Conservation (phyloP, 2,797 vertebrate species). For the Coregonus suidteri region DNA sequence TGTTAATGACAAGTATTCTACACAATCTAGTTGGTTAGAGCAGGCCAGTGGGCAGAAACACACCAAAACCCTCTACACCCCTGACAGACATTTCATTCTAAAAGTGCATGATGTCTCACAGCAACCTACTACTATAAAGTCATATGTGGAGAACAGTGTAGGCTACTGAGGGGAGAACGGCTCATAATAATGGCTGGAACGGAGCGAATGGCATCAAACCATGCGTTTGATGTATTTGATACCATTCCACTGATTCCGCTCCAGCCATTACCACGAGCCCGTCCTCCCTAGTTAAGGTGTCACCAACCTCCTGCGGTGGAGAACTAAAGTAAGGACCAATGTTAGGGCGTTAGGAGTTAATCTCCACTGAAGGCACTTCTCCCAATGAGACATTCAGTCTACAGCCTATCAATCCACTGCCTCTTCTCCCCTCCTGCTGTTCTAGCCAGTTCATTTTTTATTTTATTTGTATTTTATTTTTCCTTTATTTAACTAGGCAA, state of each 20-base stretch:
- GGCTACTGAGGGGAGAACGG: no score
- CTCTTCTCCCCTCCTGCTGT: background rate
- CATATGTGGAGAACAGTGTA: no score
- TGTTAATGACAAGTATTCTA: background rate
- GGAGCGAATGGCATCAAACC: no score
- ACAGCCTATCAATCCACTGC: background rate
- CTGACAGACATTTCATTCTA: background rate
- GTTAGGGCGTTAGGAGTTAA: background rate
- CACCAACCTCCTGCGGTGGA: background rate
- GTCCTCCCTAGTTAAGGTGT: no score
- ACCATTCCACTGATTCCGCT: no score
- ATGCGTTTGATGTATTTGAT: no score
- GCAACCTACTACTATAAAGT: background rate
- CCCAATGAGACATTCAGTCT: background rate
- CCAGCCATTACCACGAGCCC: no score
- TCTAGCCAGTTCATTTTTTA: background rate
- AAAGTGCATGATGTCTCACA: background rate
- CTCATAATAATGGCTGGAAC: no score
- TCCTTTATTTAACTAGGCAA: no score
- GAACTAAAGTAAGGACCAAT: background rate
- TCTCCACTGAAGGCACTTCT: background rate
- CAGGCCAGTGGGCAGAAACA: background rate
- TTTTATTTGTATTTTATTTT: no score
- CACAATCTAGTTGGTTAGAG: background rate
- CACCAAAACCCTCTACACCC: background rate